Evolutionary conservation across 2,113 vertebrate species (phyloP).

Genomic region (Antechinus stuartii): DNA sequence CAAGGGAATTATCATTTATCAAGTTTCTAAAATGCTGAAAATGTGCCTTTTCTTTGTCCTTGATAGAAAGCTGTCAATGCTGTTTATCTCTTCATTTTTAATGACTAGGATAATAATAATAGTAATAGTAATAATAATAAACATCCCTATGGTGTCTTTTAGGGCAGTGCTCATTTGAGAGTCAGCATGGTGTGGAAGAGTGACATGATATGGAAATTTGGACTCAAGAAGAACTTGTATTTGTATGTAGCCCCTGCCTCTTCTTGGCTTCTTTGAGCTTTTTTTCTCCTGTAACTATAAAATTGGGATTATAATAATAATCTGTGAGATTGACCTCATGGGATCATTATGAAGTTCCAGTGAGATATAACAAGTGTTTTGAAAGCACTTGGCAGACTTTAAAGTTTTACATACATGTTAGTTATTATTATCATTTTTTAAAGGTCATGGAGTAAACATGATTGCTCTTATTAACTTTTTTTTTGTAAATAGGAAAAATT

Average conservation of each 20-base stretch:
- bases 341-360: background rate
- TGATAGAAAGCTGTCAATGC: background rate
- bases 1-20: background rate
- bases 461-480: background rate
- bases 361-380: background rate
- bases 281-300: background rate
- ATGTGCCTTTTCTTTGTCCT: background rate
- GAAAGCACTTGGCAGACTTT: background rate
- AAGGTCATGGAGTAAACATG: fast-evolving
- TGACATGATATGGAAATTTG: background rate
- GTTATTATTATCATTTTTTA: background rate
- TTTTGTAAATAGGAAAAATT: background rate
- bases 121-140: background rate
- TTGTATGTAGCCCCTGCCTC: background rate
- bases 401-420: no score
- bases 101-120: background rate
- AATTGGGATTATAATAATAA: background rate
- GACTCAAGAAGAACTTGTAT: background rate
- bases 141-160: background rate
- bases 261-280: background rate
- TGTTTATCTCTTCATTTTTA: background rate
- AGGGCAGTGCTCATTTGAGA: background rate
- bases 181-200: background rate
- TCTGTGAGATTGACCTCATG: background rate
- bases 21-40: background rate